Base-by-base conservation (phyloP, 2,797 vertebrate genomes). In the Poeciliopsis infans region DNA sequence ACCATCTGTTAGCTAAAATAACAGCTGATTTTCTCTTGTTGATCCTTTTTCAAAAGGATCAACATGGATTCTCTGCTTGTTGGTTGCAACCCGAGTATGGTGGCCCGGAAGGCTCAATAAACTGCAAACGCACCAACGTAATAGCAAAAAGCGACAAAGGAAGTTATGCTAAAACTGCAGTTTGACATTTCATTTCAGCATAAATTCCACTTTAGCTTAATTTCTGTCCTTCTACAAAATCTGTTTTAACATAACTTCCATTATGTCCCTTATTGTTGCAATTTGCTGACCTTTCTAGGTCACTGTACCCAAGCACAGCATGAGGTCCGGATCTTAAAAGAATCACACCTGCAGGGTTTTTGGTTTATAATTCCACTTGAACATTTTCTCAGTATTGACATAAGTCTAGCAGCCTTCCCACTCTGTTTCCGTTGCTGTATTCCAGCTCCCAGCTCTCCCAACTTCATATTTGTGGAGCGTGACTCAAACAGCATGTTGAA, bases 401-500 rank as follows among this genome's bases (percentile, higher is more conserved):
- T 18, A 36, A 8, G 18, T 8, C 31, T 8, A 18, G 18, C 53
- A 4, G 39, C 72, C 25, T 76, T 72, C 25, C 25, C 49, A 8
- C 49, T 85, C 78, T 7, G 4, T 43, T 45, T n/a, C 59, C 41
- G 5, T 70, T 83, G 69, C 80, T 66, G 49, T 72, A 28, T 66
- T 51, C 57, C 74, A 77, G 77, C 76, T 59, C 47, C 43, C 86
- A 77, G 86, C 79, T 91, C 83, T 74, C 61, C 1, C 28, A 73
- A 72, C 79, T 85, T 87, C 85, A 49, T 88, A 84, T 83, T 91
- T 85, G 79, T 88, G 84, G 84, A 90, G 87, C 79, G 82, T 89
- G 89, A 93, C 86, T 89, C 88, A 86, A 77, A 76, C 90, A 84
- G 81, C 88, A 77, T 80, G 83, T 77, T 78, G 78, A 83, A 92